Conservation (phyloP, 2,113 vertebrate genomes). For the Rhea americana region DNA sequence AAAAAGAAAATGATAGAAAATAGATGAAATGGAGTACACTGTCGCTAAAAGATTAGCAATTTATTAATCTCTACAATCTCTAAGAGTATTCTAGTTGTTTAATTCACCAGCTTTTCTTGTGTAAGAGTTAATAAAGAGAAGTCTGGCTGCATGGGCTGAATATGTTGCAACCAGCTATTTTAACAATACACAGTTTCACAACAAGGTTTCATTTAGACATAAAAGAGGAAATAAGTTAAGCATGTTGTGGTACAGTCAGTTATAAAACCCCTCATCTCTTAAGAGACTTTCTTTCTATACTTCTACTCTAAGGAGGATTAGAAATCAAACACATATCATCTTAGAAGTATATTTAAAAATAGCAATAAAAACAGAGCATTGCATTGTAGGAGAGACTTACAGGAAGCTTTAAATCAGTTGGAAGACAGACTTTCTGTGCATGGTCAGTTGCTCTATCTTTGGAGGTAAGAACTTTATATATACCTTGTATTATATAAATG, state of each 20-base stretch:
- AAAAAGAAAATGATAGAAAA: not conserved
- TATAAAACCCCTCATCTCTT: slow-evolving; percentile 55
- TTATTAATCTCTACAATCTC: not conserved
- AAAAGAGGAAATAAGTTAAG: slow-evolving; percentile 75
- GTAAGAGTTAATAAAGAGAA: not conserved
- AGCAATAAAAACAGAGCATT: slow-evolving; percentile 1
- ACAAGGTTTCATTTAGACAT: slow-evolving; percentile 69
- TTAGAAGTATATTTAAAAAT: slow-evolving; percentile 46
- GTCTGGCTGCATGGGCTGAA: not conserved
- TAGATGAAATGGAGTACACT: not conserved
- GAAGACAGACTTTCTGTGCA: slow-evolving; percentile 24
- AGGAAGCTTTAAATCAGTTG: slow-evolving; percentile 13
- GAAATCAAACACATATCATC: slow-evolving; percentile 48
- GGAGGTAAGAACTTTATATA: slow-evolving; percentile 71
- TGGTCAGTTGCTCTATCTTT: not conserved
- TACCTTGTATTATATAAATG: not conserved
- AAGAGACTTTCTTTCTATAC: slow-evolving; percentile 73
- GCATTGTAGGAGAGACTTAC: not conserved
- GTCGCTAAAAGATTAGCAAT: not conserved
- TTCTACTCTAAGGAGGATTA: slow-evolving; percentile 37
- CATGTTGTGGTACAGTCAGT: slow-evolving; percentile 55
- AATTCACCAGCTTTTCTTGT: not conserved
- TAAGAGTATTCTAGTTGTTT: not conserved
- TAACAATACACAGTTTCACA: slow-evolving; percentile 68
- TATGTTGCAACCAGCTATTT: slow-evolving; percentile 56